These are phyloP conservation scores for Nysson spinosus DNA, from an alignment of 2,888 invertebrate genomes.

Conservation along the genomic window DNA sequence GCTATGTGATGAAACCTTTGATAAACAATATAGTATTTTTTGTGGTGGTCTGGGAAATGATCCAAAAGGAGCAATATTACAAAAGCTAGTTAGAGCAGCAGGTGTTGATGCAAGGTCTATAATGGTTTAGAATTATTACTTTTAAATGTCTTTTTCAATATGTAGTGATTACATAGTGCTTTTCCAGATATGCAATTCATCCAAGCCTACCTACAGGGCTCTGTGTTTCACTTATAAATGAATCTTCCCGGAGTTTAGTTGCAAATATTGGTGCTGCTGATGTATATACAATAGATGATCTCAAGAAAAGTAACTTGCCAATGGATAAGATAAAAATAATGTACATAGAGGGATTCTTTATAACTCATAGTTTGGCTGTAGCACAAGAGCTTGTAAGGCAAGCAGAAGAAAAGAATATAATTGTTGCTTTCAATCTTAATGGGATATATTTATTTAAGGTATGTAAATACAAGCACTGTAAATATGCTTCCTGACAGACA, in stretches of 20 bases:
- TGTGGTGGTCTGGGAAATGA: slow-evolving; percentile 75
- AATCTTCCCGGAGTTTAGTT: slow-evolving; percentile 70
- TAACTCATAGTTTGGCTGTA: slow-evolving; percentile 73
- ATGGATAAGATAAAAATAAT: slow-evolving; percentile 69
- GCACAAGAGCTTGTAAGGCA: slow-evolving; percentile 68
- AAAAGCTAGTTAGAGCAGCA: slow-evolving; percentile 66
- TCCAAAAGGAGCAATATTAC: slow-evolving; percentile 65
- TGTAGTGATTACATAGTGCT: not conserved
- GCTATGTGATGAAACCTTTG: slow-evolving; percentile 61
- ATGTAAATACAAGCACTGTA: slow-evolving; percentile 14
- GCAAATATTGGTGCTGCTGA: slow-evolving; percentile 75
- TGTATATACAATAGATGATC: slow-evolving; percentile 67
- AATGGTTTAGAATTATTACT: not conserved
- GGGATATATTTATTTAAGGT: slow-evolving; percentile 74
- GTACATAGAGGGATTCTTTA: slow-evolving; percentile 76
- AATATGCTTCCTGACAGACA: not conserved
- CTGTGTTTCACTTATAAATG: slow-evolving; percentile 71
- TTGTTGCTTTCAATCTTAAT: slow-evolving; percentile 74
- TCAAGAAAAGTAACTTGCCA: slow-evolving; percentile 58
- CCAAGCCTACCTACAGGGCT: slow-evolving; percentile 71
- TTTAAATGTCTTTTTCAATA: not conserved
- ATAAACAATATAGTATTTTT: slow-evolving; percentile 57
- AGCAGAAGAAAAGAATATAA: slow-evolving; percentile 67
- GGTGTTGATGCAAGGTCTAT: slow-evolving; percentile 71
- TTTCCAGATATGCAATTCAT: slow-evolving; percentile 73